Evolutionary conservation across 2,113 vertebrate species (phyloP), one percentile per base, ranked within the genome.

Genomic region (Sus scrofa): DNA sequence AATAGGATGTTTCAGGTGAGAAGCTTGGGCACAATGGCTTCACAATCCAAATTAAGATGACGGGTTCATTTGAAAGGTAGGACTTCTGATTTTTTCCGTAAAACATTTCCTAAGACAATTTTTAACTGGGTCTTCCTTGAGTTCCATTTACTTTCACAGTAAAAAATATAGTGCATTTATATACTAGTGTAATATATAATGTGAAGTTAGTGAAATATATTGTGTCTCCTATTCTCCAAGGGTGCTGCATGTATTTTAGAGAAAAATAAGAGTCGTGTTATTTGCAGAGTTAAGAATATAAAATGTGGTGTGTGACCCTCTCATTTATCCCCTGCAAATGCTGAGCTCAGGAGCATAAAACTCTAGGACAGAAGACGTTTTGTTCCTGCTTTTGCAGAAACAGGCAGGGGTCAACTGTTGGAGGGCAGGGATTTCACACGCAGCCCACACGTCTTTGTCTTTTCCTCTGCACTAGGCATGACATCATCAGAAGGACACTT

Each of bases 341-440:
- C 10, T 62, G 70, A 12, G 18, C 22, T 6, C 3, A 60, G 20
- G 18, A 71, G 62, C 30, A 10, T 10, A 87, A 8, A 44, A 54
- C 26, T 37, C 34, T 6, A n/a, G 24, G 62, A 37, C 52, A 62
- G 77, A 78, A 62, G 77, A 78, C 1, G 1, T 44, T 68, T 26
- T 34, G 3, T 65, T 75, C 11, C 18, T 3, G 58, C 18, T 78
- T 67, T 30, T 14, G 26, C 50, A 73, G 71, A 79, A 54, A 52
- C 6, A 58, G 39, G 62, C 10, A 22, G 0, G 6, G 14, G 9
- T 15, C 4, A 39, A 16, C 27, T 0, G 3, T 67, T 8, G 13
- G 71, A 52, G 26, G 60, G 60, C 24, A 27, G 32, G 22, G 18
- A 14, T 0, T 19, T 37, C 22, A 20, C 9, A 79, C 19, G 19